Evolutionary conservation across 2,888 invertebrate genomes (phyloP), one percentile per base, ranked within the genome.

Genomic region (Oligia strigilis): DNA sequence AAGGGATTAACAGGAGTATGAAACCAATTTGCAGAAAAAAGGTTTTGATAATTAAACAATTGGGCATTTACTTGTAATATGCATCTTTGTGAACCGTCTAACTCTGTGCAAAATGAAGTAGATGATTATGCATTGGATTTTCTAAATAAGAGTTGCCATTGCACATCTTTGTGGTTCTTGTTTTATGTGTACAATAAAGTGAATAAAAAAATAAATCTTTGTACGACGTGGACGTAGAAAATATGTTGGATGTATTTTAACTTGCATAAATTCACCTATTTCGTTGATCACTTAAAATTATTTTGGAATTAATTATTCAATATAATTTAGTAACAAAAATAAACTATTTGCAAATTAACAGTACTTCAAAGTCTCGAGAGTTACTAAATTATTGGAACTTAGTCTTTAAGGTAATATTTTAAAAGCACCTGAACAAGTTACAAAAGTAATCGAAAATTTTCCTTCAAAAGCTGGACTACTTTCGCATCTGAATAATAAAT

Each of bases 371-470:
- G 11, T 70, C 29, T 78, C 8, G 58, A 83, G 49, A 58, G 69
- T 40, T 36, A 69, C 19, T 64, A 60, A 77, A 55, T 77, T 77
- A 72, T 72, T 64, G 29, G 36, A 17, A 72, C 64, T 84, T 66
- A 55, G 46, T 60, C n/a, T 43, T 43, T 60, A 40, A 62, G 55
- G 23, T 83, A 65, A 83, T 75, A 78, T 75, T 80, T 80, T 80
- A 70, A 72, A 36, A 84, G 69, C 84, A 78, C 69, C 64, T 83
- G 78, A 69, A 17, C 17, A 64, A 83, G 4, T 72, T 67, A 4
- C 4, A 67, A 66, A 83, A 64, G 55, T 69, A 64, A 77, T 82
- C 19, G 49, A 83, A 83, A 78, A 9, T 83, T 69, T 82, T 69
- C 4, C 40, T 69, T 64, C 58, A 14, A n/a, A 64, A 58, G 58